Conservation (phyloP, 30 jellyfish, hydroid and myxozoan species). For the Calvadosia cruxmelitensis region DNA sequence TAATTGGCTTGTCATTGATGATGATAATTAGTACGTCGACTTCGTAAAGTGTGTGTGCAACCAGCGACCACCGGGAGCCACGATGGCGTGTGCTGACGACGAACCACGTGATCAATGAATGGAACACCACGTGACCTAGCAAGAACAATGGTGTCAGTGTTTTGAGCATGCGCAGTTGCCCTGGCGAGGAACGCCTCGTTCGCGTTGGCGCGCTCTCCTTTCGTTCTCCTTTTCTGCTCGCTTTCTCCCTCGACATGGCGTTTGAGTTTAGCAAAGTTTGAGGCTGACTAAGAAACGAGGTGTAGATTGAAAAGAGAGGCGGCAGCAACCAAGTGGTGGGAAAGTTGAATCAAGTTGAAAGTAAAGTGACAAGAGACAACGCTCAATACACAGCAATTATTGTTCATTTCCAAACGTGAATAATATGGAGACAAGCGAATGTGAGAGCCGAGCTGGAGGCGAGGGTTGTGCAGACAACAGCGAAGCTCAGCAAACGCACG, state of each 20-base stretch:
- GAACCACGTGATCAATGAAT: neutral
- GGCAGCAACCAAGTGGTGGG: neutral
- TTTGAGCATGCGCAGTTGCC: neutral
- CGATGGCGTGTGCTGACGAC: too few relatives aligned
- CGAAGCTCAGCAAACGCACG: neutral
- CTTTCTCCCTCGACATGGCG: slow-evolving; percentile 82
- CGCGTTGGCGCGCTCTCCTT: slow-evolving; percentile 54
- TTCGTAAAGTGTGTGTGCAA: too few relatives aligned
- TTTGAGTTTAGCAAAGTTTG: slow-evolving; percentile 29
- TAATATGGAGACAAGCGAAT: too few relatives aligned
- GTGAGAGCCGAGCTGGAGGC: too few relatives aligned
- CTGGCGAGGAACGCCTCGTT: neutral
- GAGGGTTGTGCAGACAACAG: too few relatives aligned
- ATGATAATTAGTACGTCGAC: too few relatives aligned
- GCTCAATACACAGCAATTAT: too few relatives aligned
- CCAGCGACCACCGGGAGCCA: too few relatives aligned
- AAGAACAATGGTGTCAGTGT: neutral
- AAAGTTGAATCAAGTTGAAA: too few relatives aligned
- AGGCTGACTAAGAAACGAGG: slow-evolving; percentile 57
- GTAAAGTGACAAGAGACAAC: too few relatives aligned
- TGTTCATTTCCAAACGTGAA: too few relatives aligned
- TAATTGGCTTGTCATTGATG: too few relatives aligned
- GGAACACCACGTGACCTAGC: neutral
- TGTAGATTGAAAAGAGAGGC: slow-evolving; percentile 8
- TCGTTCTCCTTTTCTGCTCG: slow-evolving; percentile 66